These are phyloP conservation scores for Eudyptes chrysolophus DNA, from an alignment of 2,113 vertebrate genomes.

Conservation along the genomic window DNA sequence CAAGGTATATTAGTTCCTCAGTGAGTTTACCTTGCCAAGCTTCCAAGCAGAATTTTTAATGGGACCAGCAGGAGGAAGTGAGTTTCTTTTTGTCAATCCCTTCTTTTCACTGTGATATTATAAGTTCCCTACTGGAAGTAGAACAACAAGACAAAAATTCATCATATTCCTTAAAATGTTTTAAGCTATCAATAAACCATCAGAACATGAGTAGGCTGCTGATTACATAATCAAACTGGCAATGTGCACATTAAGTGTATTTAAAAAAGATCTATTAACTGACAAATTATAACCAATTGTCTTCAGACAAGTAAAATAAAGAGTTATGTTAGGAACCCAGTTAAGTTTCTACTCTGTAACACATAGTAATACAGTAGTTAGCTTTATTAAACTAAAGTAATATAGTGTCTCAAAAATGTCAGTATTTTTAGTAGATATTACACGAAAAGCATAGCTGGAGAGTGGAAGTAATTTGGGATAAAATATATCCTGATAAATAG, in stretches of 20 bases:
- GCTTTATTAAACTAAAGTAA: background rate
- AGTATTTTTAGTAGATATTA: background rate
- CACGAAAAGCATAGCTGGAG: background rate
- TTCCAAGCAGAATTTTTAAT: background rate
- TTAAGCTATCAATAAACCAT: slow-evolving; percentile 6
- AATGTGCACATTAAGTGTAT: background rate
- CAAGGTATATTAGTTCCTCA: background rate
- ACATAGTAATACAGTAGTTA: background rate
- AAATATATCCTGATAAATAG: background rate
- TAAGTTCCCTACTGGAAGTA: background rate
- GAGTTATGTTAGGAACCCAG: background rate
- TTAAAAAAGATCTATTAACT: background rate
- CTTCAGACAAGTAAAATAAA: background rate
- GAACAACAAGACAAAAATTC: background rate
- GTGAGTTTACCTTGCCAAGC: background rate
- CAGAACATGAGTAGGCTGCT: background rate
- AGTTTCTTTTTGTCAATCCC: background rate
- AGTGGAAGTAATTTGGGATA: background rate
- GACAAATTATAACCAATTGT: background rate
- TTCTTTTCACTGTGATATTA: background rate
- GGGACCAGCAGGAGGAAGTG: background rate
- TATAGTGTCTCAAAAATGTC: background rate
- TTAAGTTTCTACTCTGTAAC: background rate
- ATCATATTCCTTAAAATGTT: background rate
- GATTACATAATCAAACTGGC: background rate